Base-by-base conservation (phyloP, 2,113 vertebrate genomes). In the Bujurquina vittata region DNA sequence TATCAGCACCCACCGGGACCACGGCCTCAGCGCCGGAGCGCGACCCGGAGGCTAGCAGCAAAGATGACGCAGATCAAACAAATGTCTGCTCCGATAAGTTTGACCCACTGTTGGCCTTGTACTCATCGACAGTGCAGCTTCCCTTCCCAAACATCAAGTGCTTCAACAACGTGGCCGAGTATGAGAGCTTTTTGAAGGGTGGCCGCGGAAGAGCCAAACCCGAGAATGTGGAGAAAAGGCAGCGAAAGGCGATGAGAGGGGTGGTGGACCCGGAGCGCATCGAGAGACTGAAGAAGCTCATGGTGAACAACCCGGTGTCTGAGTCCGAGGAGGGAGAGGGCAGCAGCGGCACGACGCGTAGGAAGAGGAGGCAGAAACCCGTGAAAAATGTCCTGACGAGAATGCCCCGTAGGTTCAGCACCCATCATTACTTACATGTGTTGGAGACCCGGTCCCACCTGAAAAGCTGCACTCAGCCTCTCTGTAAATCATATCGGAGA, bases 131-230 rank as follows among this genome's bases (percentile, higher is more conserved):
- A 3, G 94, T 96, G 1, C 92, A 93, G 22, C 91, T 99, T 5
- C 97, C 97, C 3, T 97, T 94, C 65, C 97, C 97, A 1, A 93
- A 96, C 23, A 94, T 97, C 14, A 97, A 94, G 60, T 97, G 96
- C 91, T 98, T 98, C 79, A 98, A 98, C 94, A 98, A 99, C 90
- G 91, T 99, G 75, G 96, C 98, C 0, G 97, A 96, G 62, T 99
- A 98, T 81, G 97, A 97, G 92, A 96, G 96, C 91, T 98, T 98
- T 10, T 85, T 96, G 84, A 96, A 94, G 79, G 94, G 96, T 3
- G 96, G 96, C 61, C 95, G 95, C 1, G 93, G 92, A n/a, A 91
- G 96, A 81, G 87, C 95, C 62, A 96, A 96, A 52, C 94, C 95
- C 4, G 94, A 96, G 80, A 96, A 96, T n/a, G 95, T 96, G 80